Conservation (phyloP, 92 coral and sea anemone genomes). For the Zoanthus gigantus region DNA sequence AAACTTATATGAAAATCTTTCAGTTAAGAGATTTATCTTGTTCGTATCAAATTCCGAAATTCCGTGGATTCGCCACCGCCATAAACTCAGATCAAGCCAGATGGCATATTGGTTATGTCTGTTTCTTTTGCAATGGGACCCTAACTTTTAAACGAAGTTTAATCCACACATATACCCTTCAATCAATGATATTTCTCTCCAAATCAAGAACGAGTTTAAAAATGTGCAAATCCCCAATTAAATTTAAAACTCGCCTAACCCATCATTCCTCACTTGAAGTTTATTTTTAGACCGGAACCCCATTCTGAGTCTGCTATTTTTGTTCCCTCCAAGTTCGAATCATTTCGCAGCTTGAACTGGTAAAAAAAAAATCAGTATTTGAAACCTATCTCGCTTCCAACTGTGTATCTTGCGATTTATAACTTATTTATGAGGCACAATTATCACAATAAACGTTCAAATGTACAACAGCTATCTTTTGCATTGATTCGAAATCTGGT, state of each 20-base stretch:
- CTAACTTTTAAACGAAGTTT: not conserved
- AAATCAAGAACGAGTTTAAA: conserved; percentile 11
- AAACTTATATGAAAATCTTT: not conserved
- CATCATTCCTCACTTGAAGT: conserved; percentile 11
- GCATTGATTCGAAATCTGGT: not conserved
- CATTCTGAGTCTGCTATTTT: conserved; percentile 13
- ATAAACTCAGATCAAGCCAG: conserved; percentile 12
- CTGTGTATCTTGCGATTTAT: not conserved
- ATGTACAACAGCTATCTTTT: not conserved
- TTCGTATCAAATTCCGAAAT: conserved; percentile 7
- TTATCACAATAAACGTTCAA: not conserved
- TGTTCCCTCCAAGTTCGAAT: not conserved
- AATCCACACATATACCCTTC: not conserved
- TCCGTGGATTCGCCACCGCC: not conserved
- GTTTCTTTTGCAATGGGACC: not conserved
- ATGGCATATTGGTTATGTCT: not conserved
- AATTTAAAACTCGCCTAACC: not conserved
- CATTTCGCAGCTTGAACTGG: not conserved
- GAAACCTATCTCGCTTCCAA: not conserved
- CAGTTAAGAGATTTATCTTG: not conserved
- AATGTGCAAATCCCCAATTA: conserved; percentile 40
- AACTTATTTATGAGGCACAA: not conserved
- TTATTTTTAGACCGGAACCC: conserved; percentile 8
- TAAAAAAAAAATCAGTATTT: not conserved
- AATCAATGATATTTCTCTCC: not conserved